These are phyloP conservation scores for Catocala fraxini DNA, from an alignment of 2,888 invertebrate species.

Conservation along the genomic window DNA sequence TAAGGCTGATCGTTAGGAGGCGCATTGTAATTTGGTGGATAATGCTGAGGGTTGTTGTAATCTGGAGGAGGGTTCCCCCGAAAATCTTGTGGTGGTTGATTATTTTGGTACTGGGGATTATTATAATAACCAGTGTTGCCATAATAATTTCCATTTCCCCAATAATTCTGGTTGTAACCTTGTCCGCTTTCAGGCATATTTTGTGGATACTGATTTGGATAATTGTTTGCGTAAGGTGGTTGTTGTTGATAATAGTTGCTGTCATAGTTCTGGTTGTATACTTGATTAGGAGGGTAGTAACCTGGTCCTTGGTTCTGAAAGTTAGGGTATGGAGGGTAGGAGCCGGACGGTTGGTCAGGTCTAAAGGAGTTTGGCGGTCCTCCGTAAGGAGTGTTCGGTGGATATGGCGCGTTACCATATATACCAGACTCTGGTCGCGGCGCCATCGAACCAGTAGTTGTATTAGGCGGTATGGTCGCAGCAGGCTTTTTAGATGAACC, in stretches of 20 bases:
- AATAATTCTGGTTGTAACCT: constrained; percentile 79
- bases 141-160: constrained; percentile 79
- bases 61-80: constrained; percentile 64
- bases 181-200: constrained; percentile 66
- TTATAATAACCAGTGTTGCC: constrained; percentile 78
- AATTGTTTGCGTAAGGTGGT: constrained; percentile 72
- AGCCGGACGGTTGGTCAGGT: constrained; percentile 69
- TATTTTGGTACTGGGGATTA: constrained; percentile 76
- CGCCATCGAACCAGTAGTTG: constrained; percentile 60
- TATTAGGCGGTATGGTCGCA: constrained; percentile 83
- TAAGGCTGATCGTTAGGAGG: constrained; percentile 67
- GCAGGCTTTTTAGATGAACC: constrained; percentile 83
- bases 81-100: constrained; percentile 69
- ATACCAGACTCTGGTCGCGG: constrained; percentile 62
- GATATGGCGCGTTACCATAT: constrained; percentile 66
- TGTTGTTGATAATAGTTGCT: constrained; percentile 77
- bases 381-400: constrained; percentile 74
- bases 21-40: constrained; percentile 71
- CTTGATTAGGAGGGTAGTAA: constrained; percentile 84
- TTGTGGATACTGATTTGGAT: constrained; percentile 79
- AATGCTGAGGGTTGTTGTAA: constrained; percentile 69
- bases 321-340: constrained; percentile 78
- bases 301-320: constrained; percentile 74
- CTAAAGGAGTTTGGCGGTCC: constrained; percentile 64
- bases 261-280: constrained; percentile 78